Conservation (phyloP, 2,113 vertebrate species). For the Stercorarius parasiticus region DNA sequence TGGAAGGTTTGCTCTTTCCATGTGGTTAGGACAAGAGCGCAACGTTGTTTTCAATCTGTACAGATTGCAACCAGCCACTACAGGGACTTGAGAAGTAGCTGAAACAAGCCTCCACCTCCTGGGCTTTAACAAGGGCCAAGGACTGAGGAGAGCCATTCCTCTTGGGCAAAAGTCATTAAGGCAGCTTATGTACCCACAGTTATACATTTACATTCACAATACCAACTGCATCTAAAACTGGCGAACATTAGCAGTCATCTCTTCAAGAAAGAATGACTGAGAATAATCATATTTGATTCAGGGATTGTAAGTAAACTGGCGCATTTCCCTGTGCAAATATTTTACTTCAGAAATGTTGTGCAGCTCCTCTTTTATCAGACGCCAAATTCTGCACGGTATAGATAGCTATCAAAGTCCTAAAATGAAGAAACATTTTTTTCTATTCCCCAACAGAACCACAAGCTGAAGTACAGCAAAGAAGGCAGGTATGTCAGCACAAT, state of each 20-base stretch:
- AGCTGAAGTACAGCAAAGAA: background rate
- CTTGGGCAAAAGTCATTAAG: background rate
- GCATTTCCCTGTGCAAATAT: background rate
- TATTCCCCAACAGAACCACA: background rate
- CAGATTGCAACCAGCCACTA: background rate
- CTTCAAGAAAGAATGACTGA: background rate
- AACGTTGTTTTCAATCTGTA: background rate
- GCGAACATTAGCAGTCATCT: background rate
- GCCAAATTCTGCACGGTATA: fast-evolving
- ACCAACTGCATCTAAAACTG: background rate
- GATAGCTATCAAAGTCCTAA: background rate
- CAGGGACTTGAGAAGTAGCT: background rate
- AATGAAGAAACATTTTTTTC: background rate
- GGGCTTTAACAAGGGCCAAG: background rate
- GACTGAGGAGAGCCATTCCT: background rate
- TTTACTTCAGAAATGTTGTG: background rate
- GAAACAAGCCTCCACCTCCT: background rate
- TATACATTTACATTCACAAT: background rate
- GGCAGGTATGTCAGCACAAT: background rate
- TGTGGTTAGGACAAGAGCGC: background rate
- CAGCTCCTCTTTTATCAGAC: background rate
- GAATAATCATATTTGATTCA: background rate
- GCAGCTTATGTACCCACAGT: background rate
- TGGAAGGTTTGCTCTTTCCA: background rate
- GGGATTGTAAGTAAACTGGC: background rate